Percentiles rank a stretch among this genome's conserved stretches.
phyloP scores from a whole-genome alignment of 2,797 vertebrate genomes.

The Etheostoma perlongum region DNA sequence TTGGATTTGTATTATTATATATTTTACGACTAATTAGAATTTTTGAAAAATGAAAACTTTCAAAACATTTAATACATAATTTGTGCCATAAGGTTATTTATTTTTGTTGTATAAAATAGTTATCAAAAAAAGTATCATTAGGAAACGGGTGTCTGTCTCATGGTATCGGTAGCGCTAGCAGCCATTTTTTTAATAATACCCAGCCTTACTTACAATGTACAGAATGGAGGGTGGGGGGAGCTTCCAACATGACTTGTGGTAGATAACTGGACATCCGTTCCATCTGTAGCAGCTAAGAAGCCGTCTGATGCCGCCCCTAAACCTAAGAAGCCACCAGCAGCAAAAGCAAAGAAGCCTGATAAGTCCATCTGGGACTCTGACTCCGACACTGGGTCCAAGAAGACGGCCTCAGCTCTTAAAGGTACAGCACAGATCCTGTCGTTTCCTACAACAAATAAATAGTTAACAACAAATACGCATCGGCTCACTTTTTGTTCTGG shows the following conservation, averaged over 20 bases:
- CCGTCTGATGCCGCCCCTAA: constrained; percentile 86
- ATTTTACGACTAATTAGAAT: no score
- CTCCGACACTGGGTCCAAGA: constrained; percentile 93
- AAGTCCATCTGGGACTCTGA: constrained; percentile 94
- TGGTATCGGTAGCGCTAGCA: no score
- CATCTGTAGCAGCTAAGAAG: constrained; percentile 85
- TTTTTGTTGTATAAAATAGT: no score
- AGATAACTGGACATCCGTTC: background rate
- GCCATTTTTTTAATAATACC: no score
- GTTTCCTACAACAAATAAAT: fast-evolving
- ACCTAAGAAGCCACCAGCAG: constrained; percentile 88
- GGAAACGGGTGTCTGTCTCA: no score
- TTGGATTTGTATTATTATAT: no score
- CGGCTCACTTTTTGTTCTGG: background rate
- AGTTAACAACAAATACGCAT: background rate
- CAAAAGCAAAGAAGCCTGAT: constrained; percentile 95
- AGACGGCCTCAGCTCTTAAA: constrained; percentile 87
- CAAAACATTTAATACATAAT: no score
- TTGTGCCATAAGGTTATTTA: no score
- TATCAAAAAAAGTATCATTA: no score
- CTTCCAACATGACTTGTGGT: background rate
- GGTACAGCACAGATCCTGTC: constrained; percentile 65
- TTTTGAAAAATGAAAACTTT: no score
- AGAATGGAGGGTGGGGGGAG: background rate
- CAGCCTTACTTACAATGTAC: no score